Conservation (phyloP, 2,113 vertebrate genomes). For the Ia io region DNA sequence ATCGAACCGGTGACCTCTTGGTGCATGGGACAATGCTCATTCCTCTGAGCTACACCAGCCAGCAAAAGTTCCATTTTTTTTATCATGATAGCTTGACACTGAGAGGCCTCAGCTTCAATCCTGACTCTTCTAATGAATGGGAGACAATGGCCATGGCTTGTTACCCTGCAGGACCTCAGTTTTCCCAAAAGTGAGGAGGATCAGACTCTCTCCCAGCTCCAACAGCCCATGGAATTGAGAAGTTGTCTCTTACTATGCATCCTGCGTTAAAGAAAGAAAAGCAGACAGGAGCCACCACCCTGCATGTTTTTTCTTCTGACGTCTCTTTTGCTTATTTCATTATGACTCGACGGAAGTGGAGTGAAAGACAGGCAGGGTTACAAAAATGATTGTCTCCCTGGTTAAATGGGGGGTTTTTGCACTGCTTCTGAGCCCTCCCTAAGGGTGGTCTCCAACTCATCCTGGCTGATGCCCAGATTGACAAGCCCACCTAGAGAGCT, state of each 20-base stretch:
- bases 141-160: not conserved
- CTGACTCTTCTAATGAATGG: not conserved
- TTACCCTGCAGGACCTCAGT: not conserved
- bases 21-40: too few species aligned
- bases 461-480: too few species aligned
- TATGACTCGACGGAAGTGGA: slow-evolving; percentile 20
- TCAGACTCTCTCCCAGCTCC: fast-evolving
- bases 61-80: not conserved
- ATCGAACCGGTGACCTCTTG: too few species aligned
- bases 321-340: not conserved
- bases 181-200: not conserved
- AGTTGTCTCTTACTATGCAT: not conserved
- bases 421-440: not conserved
- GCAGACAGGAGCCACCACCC: not conserved
- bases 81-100: not conserved
- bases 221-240: not conserved
- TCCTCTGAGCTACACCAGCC: too few species aligned
- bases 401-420: not conserved
- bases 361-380: not conserved
- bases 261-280: not conserved
- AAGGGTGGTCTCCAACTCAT: not conserved
- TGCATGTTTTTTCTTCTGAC: not conserved
- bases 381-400: not conserved
- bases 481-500: not conserved
- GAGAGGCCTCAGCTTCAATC: not conserved